Evolutionary conservation across 2,797 vertebrate genomes (phyloP).

Genomic region (Centroberyx gerrardi): DNA sequence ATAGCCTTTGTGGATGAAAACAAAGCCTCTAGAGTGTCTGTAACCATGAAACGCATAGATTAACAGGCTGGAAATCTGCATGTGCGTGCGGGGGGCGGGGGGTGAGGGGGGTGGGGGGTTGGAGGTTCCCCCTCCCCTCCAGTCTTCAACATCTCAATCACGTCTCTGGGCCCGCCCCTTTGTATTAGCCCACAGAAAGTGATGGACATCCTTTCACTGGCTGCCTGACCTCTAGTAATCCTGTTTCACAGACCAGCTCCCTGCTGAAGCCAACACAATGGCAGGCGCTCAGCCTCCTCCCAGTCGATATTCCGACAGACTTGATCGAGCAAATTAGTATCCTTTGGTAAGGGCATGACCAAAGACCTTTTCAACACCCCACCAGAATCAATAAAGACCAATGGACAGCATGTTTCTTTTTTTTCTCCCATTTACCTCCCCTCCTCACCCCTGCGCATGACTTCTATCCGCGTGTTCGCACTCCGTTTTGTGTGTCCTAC

Average conservation of each 20-base stretch:
- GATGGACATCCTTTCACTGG: conserved; percentile 97
- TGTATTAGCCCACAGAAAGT: conserved; percentile 92
- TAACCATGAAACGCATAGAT: conserved; percentile 66
- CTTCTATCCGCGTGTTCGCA: conserved; percentile 85
- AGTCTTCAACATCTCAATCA: conserved; percentile 96
- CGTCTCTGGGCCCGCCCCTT: conserved; percentile 89
- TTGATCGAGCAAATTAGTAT: conserved; percentile 99
- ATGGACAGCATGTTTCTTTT: conserved; percentile 91
- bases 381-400: conserved; percentile 93
- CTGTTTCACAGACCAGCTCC: conserved; percentile 99
- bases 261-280: conserved; percentile 95
- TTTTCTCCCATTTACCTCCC: conserved; percentile 42
- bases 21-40: conserved; percentile 4
- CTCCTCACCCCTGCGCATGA: conserved; percentile 64
- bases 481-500: conserved; percentile 28
- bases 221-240: conserved; percentile 99
- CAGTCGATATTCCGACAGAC: conserved; percentile 98
- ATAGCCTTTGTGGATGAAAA: conserved; percentile 48
- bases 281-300: conserved; percentile 93
- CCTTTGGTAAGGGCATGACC: conserved; percentile 96
- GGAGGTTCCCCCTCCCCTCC: conserved; percentile 72
- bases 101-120: conserved; percentile 1
- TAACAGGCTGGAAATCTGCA: conserved; percentile 87
- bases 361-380: conserved; percentile 96
- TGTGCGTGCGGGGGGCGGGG: conserved; percentile 70